Evolutionary conservation across 2,888 invertebrate species (phyloP), one percentile per base, ranked within the genome.

Genomic region (Euplagia quadripunctaria): DNA sequence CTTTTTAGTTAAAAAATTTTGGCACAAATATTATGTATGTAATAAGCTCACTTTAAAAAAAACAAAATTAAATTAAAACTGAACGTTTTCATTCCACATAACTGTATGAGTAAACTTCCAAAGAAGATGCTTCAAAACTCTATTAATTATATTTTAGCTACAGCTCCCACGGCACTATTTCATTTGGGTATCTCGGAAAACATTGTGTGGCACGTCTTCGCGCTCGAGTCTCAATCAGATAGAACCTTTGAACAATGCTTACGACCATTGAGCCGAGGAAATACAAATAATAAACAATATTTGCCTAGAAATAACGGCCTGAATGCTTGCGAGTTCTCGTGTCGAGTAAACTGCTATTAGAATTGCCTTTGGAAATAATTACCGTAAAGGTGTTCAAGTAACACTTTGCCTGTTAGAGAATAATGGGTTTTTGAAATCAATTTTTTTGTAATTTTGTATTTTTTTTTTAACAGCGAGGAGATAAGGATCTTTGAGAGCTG

Each of bases 281-380:
- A 68, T 58, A 69, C 64, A 58, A 70, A 64, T 79, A 80, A 78
- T 79, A 82, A 80, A 76, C 74, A 74, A 82, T 80, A 80, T 82
- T 82, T 74, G 67, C 74, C 65, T 74, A 74, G 67, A 78, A 70
- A 75, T 71, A 69, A 83, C 74, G 70, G 67, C 71, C 74, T 79
- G 42, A 61, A 4, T n/a, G 58, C 3, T 43, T 61, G 31, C 11
- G 12, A 46, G 52, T 20, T 55, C 42, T 42, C n/a, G 55, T 8
- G 49, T 66, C 31, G 31, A 51, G 51, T 16, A 31, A 51, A 68
- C 52, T 42, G 4, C 61, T 31, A 31, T 61, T 41, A 55, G 52
- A 42, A 55, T 55, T 52, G 41, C 42, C 41, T 67, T n/a, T 55
- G 42, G 17, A 68, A 52, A 68, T 68, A 68, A 52, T 52, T 52